Conservation (phyloP, 64 coral and sea anemone genomes). For the Actinia tenebrosa region DNA sequence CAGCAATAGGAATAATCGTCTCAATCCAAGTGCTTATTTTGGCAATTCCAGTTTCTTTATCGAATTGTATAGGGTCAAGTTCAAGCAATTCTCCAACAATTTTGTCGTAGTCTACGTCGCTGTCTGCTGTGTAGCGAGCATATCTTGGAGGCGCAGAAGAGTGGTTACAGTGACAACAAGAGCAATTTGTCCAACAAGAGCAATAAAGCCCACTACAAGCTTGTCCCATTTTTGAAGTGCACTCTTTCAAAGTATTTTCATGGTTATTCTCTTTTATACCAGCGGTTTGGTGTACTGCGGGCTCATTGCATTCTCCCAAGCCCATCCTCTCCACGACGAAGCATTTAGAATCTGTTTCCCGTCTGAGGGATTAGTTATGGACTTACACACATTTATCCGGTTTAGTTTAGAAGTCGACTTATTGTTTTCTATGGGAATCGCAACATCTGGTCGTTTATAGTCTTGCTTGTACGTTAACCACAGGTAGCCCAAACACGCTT, state of each 20-base stretch:
- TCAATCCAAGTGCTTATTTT: conserved; percentile 90
- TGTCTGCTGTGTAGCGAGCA: conserved; percentile 70
- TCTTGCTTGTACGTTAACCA: too few relatives aligned
- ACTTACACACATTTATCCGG: too few relatives aligned
- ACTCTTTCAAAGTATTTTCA: neutral
- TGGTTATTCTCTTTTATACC: neutral
- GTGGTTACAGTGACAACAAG: conserved; percentile 42
- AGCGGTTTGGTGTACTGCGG: neutral
- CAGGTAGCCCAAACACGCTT: too few relatives aligned
- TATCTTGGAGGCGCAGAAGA: conserved; percentile 56
- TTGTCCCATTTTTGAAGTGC: conserved; percentile 64
- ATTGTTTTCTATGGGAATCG: too few relatives aligned
- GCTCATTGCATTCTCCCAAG: neutral
- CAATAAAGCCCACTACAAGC: conserved; percentile 64
- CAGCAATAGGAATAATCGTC: conserved; percentile 42
- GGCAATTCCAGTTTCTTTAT: conserved; percentile 57
- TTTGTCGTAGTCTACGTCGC: conserved; percentile 77
- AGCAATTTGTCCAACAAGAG: conserved; percentile 49
- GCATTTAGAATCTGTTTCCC: neutral
- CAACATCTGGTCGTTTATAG: too few relatives aligned
- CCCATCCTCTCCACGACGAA: neutral
- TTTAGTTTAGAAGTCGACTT: too few relatives aligned
- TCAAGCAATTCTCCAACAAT: conserved; percentile 81
- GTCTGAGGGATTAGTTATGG: neutral
- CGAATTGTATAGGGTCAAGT: conserved; percentile 80